Evolutionary conservation across 2,113 vertebrate genomes (phyloP).

Genomic region (Rhinopomastus cyanomelas): DNA sequence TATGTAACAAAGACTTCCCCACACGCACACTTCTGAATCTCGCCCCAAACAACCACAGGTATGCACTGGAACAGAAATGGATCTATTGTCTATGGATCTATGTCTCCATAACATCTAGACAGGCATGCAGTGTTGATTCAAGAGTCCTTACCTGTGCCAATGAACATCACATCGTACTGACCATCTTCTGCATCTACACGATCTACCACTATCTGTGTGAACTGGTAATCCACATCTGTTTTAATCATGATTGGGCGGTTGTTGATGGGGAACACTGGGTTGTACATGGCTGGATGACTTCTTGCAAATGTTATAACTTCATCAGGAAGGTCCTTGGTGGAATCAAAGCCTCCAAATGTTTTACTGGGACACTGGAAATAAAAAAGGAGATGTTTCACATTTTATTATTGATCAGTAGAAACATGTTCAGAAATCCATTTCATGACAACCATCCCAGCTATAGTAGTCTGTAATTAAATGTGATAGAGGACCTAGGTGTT

Average conservation of each 20-base stretch:
- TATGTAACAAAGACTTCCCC: neutral
- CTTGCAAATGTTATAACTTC: slow-evolving; percentile 96
- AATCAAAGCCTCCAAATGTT: slow-evolving; percentile 97
- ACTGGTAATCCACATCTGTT: slow-evolving; percentile 96
- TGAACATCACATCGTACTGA: slow-evolving; percentile 98
- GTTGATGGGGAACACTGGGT: slow-evolving; percentile 91
- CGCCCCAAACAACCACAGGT: neutral
- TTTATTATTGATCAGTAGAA: neutral
- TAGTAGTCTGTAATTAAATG: neutral
- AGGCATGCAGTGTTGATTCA: neutral
- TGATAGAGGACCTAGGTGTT: neutral
- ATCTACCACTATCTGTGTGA: slow-evolving; percentile 96
- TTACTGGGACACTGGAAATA: slow-evolving; percentile 92
- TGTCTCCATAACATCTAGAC: neutral
- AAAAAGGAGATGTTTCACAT: neutral
- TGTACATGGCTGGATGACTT: slow-evolving; percentile 97
- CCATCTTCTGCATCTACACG: slow-evolving; percentile 96
- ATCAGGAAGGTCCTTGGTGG: slow-evolving; percentile 96
- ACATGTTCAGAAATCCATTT: neutral
- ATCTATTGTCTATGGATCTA: neutral
- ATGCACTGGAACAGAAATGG: neutral
- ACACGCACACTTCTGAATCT: neutral
- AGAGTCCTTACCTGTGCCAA: slow-evolving; percentile 88
- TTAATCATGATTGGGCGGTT: slow-evolving; percentile 94
- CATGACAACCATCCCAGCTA: neutral